A percentile compares a stretch with the other conserved stretches of the same genome.
These are phyloP conservation scores for Antitype chi DNA, from an alignment of 2,888 invertebrate species.

Conservation along the genomic window DNA sequence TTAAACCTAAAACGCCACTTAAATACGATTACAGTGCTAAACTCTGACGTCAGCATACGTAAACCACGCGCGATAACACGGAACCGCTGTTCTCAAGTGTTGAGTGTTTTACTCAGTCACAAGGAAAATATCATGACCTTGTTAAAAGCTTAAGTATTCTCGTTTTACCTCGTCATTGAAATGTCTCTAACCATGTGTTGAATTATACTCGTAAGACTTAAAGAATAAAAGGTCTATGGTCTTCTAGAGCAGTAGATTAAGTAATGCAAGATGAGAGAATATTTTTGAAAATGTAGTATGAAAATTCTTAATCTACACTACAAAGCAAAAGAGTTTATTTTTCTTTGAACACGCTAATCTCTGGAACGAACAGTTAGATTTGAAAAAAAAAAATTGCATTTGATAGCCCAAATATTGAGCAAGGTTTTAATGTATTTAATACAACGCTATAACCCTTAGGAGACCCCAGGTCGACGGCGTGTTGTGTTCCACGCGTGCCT, in stretches of 20 bases:
- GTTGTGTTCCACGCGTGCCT: too few species aligned
- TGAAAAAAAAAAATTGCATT: too few species aligned
- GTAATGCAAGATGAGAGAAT: background rate
- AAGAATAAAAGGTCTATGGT: background rate
- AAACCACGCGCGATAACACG: conserved; percentile 33
- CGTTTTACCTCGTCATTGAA: conserved; percentile 13
- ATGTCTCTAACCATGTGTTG: background rate
- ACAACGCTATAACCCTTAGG: background rate
- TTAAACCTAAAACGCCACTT: conserved; percentile 53
- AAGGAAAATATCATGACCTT: conserved; percentile 20
- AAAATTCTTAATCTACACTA: background rate
- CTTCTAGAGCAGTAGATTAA: background rate
- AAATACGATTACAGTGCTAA: conserved; percentile 48
- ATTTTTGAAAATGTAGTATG: background rate
- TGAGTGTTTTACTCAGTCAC: conserved; percentile 49
- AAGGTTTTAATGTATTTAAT: too few species aligned
- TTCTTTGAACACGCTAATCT: too few species aligned
- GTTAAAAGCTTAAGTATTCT: conserved; percentile 2
- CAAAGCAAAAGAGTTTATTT: background rate
- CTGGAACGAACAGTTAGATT: too few species aligned
- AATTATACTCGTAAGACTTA: background rate
- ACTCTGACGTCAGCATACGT: conserved; percentile 50
- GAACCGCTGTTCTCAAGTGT: conserved; percentile 39
- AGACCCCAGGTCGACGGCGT: accelerated
- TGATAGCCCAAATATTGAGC: too few species aligned